Percentiles rank a stretch among this genome's conserved stretches.
phyloP scores from a whole-genome alignment of 2,797 vertebrate genomes.

The Tolypeutes matacus region DNA sequence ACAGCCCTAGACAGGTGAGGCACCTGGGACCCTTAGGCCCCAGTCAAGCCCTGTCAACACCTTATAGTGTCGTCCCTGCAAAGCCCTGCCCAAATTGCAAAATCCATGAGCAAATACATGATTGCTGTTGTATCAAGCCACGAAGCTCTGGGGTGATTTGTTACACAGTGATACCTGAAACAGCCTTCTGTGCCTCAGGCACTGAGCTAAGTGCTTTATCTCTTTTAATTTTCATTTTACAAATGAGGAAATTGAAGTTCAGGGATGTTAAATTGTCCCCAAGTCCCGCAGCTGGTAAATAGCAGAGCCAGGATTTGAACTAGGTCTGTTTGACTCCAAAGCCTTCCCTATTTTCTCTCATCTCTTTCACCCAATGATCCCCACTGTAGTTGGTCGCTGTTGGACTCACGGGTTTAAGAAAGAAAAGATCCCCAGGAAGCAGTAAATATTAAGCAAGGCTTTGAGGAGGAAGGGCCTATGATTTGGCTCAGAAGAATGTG shows the following conservation, averaged over 20 bases:
- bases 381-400: background rate
- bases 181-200: background rate
- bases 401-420: slow-evolving; percentile 33
- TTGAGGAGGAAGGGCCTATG: background rate
- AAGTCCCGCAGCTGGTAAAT: background rate
- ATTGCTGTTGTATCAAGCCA: background rate
- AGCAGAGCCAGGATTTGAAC: slow-evolving; percentile 22
- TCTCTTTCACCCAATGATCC: background rate
- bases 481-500: background rate
- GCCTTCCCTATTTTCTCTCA: background rate
- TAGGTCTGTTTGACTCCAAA: background rate
- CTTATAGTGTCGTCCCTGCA: background rate
- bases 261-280: background rate
- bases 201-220: background rate
- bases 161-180: background rate
- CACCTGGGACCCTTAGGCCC: background rate
- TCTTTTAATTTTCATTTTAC: slow-evolving; percentile 54
- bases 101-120: background rate
- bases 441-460: slow-evolving; percentile 40
- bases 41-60: background rate
- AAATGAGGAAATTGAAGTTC: slow-evolving; percentile 14
- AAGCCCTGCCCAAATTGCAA: background rate
- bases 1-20: background rate
- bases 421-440: background rate
- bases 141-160: background rate